Evolutionary conservation across 2,888 invertebrate genomes (phyloP), one percentile per base, ranked within the genome.

Genomic region (Andrena trimmerana): DNA sequence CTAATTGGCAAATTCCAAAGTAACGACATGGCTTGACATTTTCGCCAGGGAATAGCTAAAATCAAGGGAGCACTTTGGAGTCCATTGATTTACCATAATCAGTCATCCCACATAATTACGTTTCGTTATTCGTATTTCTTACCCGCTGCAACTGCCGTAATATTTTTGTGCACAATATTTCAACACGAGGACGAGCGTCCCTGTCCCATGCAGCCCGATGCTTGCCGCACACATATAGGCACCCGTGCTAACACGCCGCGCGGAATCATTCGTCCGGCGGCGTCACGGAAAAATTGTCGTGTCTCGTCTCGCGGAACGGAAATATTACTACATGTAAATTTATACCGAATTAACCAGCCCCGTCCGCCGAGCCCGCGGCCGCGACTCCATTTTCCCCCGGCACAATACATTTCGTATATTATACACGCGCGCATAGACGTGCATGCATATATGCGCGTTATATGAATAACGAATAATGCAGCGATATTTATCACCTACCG

Each of bases 291-390:
- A 72, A 78, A 71, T 68, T 31, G 67, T 36, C 20, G 50, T 13
- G 8, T 16, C 42, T 20, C 60, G 33, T 50, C 29, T 16, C n/a
- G 67, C 60, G 54, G 29, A 78, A 78, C 71, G 79, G 67, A 81
- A 67, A 78, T 81, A 81, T 78, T 72, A 78, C 78, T 60, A 57
- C 79, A 78, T 67, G 79, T 71, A 78, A 81, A 78, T 81, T 81
- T 78, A 72, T 72, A 78, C 80, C 70, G 67, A 81, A 81, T 81
- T 81, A 81, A 80, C 62, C 66, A 27, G 16, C 5, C 27, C 42
- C 66, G 71, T 48, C 54, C 54, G 13, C 16, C 20, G 52, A 20
- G 13, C 4, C 20, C 59, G 27, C 24, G 13, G 24, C 24, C 20
- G 52, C 3, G 31, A 33, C 67, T 65, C 50, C 60, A 52, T 80